Percentiles rank a stretch among this genome's conserved stretches.
Conservation (phyloP, 1,140 invertebrate species). For the Drosophila nigromelanica region DNA sequence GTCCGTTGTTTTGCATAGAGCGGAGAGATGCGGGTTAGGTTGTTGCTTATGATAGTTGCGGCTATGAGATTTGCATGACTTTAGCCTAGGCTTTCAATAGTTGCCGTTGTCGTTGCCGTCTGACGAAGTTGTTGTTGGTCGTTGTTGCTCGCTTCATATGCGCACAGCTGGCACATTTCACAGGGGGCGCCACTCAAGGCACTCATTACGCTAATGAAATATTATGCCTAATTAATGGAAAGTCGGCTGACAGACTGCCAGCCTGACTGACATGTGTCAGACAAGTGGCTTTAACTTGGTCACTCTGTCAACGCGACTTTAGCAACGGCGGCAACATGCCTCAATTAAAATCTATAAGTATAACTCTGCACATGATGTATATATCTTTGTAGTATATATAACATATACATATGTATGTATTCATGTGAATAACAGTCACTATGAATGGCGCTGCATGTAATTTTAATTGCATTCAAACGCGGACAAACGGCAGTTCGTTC, state of each 20-base stretch:
- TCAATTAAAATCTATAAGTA: conserved; percentile 71
- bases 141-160: conserved; percentile 6
- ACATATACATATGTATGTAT: conserved; percentile 14
- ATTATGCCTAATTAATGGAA: conserved; percentile 82
- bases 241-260: conserved; percentile 48
- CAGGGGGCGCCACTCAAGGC: conserved; percentile 42
- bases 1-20: conserved; percentile 64
- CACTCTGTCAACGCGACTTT: conserved; percentile 66
- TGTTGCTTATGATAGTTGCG: conserved; percentile 30
- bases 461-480: conserved; percentile 77
- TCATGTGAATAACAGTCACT: conserved; percentile 65
- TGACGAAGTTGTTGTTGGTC: conserved; percentile 22
- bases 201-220: conserved; percentile 78
- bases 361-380: neutral
- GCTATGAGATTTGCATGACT: conserved; percentile 41
- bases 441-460: conserved; percentile 68
- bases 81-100: conserved; percentile 58
- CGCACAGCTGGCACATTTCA: conserved; percentile 60
- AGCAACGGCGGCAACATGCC: conserved; percentile 41
- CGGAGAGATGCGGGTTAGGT: conserved; percentile 3
- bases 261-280: conserved; percentile 69
- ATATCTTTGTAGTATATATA: neutral
- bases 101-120: conserved; percentile 32
- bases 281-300: conserved; percentile 78
- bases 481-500: conserved; percentile 66